Base-by-base conservation (phyloP, 2,113 vertebrate genomes). In the Cathartes aura region DNA sequence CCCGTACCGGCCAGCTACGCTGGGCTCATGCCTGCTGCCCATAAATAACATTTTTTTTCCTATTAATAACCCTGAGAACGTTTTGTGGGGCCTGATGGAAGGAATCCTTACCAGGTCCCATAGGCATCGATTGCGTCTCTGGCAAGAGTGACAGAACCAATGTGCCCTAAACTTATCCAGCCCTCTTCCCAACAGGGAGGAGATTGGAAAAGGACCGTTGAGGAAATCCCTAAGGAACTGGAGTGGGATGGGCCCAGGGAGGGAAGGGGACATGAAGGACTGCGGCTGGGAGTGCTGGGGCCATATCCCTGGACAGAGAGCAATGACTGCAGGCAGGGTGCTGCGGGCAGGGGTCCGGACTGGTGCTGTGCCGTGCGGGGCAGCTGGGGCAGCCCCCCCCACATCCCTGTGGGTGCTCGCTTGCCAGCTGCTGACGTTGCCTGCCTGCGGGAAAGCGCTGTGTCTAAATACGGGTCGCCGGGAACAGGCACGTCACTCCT, bases 91-190 rank as follows among this genome's bases (percentile, higher is more conserved):
- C 32, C 58, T 32, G 29, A 34, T 15, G n/a, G 67, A 75, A 89
- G 52, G 52, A 89, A 91, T 64, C 56, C 36, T 70, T 45, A 15
- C 45, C 45, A 63, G 74, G 11, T 90, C 47, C 50, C 34, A 9
- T 1, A 29, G 23, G 15, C 71, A 76, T 16, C 0, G 0, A 20
- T 3, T 38, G 32, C n/a, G 56, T 82, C 67, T 36, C 59, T n/a
- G 19, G 52, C 50, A 59, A 32, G 56, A 75, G 8, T 4, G 32
- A 55, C 4, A 1, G 6, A 66, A n/a, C 32, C 50, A 75, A 32
- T 19, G 2, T 1, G 3, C 50, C 63, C 48, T 70, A 40, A 78
- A 52, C 43, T 71, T 11, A 43, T 27, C 23, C 50, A 73, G 8
- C 20, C 11, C 40, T 73, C 23, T 36, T 73, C 45, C 60, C 58